Conservation (phyloP, 2,888 invertebrate species). For the Apamea crenata region DNA sequence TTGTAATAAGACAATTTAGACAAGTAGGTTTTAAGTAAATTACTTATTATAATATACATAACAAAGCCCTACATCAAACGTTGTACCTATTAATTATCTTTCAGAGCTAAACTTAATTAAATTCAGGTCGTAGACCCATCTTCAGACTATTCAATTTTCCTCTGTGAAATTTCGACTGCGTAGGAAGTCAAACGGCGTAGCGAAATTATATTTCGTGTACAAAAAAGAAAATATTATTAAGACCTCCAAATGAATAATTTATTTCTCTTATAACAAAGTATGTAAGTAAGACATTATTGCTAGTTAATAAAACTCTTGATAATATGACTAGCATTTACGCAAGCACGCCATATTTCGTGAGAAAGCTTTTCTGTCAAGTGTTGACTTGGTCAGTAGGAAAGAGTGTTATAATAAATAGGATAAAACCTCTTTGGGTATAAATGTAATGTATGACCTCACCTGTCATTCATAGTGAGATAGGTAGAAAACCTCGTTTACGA, state of each 20-base stretch:
- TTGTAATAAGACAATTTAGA: background rate
- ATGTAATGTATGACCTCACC: constrained; percentile 10
- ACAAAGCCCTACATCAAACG: background rate
- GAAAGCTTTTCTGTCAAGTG: constrained; percentile 44
- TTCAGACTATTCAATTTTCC: constrained; percentile 10
- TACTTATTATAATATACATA: background rate
- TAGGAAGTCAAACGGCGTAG: constrained; percentile 13
- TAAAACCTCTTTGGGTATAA: constrained; percentile 14
- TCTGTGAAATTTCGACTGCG: constrained; percentile 22
- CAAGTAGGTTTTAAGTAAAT: background rate
- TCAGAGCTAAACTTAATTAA: constrained; percentile 28
- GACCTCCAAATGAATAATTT: constrained; percentile 15
- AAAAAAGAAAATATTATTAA: constrained; percentile 7
- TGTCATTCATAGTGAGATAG: constrained; percentile 33
- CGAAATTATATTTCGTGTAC: constrained; percentile 10
- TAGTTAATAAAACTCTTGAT: constrained; percentile 28
- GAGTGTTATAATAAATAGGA: constrained; percentile 23
- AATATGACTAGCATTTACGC: constrained; percentile 50
- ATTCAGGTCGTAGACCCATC: background rate
- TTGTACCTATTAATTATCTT: background rate
- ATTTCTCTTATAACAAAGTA: constrained; percentile 6
- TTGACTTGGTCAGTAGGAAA: constrained; percentile 35
- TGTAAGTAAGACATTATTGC: background rate
- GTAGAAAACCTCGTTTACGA: constrained; percentile 25
- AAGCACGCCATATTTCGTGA: constrained; percentile 63